phyloP scores from a whole-genome alignment of 2,888 invertebrate species.

The Drosophila ochracea region DNA sequence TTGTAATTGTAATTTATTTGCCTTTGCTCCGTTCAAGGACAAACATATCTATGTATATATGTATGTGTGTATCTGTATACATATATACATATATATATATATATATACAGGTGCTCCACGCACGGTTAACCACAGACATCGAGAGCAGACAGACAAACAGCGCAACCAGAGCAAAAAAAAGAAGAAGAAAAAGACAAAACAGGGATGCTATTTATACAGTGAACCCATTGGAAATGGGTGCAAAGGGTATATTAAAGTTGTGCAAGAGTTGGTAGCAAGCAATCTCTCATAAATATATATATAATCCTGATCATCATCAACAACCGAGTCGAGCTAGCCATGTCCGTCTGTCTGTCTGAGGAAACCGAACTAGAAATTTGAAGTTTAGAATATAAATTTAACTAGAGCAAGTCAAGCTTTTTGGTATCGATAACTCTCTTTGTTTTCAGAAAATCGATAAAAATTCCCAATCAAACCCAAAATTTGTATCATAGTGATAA shows the following conservation, averaged over 20 bases:
- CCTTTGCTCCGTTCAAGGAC: constrained; percentile 67
- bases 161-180: constrained; percentile 5
- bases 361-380: not conserved
- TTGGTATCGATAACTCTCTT: not conserved
- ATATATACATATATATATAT: not conserved
- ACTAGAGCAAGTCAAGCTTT: not conserved
- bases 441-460: not conserved
- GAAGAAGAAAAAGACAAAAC: not conserved
- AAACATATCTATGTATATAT: constrained; percentile 27
- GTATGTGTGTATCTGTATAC: not conserved
- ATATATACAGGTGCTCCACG: constrained; percentile 59
- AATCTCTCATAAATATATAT: not conserved
- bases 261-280: not conserved
- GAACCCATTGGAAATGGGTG: not conserved
- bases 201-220: constrained; percentile 1
- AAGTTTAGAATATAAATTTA: not conserved
- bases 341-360: not conserved
- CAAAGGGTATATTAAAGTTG: not conserved
- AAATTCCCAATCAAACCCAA: too few species aligned
- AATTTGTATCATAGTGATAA: not conserved
- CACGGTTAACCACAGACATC: constrained; percentile 57
- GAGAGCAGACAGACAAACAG: constrained; percentile 22
- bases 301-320: not conserved
- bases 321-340: not conserved
- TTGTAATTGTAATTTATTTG: constrained; percentile 77